phyloP scores from a whole-genome alignment of 2,888 invertebrate species.

The Ophraella communa region DNA sequence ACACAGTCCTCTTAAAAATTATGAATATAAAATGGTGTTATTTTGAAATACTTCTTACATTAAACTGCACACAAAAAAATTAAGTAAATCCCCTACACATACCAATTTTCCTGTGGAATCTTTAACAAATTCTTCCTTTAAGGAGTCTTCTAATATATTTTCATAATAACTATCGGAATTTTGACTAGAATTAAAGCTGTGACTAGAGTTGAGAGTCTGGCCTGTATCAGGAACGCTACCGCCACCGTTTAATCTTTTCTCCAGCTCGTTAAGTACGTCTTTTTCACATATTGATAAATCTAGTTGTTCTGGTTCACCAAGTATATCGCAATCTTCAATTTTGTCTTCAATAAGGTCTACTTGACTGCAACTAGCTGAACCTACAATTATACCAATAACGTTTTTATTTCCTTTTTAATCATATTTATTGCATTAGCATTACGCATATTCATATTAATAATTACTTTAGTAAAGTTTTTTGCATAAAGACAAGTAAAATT shows the following conservation, averaged over 20 bases:
- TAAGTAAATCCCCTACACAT: not conserved
- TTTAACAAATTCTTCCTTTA: conserved; percentile 53
- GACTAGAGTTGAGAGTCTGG: conserved; percentile 36
- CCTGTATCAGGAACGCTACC: conserved; percentile 31
- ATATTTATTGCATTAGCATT: no score
- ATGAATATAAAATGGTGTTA: no score
- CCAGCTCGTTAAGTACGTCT: conserved; percentile 56
- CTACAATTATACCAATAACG: conserved; percentile 20
- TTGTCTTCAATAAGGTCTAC: conserved; percentile 37
- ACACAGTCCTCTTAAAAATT: no score
- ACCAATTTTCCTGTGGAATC: conserved; percentile 50
- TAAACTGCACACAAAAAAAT: no score
- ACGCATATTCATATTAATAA: no score
- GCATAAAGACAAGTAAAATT: no score
- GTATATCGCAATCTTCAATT: conserved; percentile 38
- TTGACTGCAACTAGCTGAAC: conserved; percentile 45
- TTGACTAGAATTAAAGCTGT: conserved; percentile 52
- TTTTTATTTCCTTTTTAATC: no score
- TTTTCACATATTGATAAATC: conserved; percentile 56
- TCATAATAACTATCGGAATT: conserved; percentile 57
- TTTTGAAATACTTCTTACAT: no score
- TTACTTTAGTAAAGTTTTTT: no score
- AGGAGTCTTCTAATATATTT: conserved; percentile 53
- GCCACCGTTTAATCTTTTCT: conserved; percentile 48
- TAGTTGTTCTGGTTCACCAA: conserved; percentile 47